These are phyloP conservation scores for Pipistrellus kuhlii DNA, from an alignment of 2,797 vertebrate genomes.

Conservation along the genomic window DNA sequence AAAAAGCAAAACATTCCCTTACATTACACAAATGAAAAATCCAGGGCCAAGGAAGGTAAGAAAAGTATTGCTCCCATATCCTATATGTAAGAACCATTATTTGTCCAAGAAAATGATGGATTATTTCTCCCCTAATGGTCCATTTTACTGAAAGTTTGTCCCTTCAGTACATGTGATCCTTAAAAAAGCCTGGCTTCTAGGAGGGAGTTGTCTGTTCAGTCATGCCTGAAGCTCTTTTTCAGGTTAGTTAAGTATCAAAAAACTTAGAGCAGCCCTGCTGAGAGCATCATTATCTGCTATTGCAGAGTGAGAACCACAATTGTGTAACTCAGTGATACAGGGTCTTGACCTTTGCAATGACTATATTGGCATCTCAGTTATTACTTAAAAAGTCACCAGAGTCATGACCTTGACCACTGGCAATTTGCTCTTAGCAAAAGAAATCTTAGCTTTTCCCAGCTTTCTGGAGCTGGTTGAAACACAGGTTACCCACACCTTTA, in stretches of 20 bases:
- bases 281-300: constrained; percentile 45
- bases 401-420: constrained; percentile 19
- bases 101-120: constrained; percentile 34
- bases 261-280: constrained; percentile 7
- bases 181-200: constrained; percentile 26
- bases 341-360: not conserved
- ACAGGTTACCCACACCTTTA: not conserved
- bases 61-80: not conserved
- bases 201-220: constrained; percentile 52
- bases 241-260: constrained; percentile 73
- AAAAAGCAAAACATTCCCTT: not conserved
- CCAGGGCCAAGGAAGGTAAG: not conserved
- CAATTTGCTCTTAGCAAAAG: constrained; percentile 43
- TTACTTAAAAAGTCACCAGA: not conserved
- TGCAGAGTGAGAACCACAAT: not conserved
- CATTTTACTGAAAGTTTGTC: constrained; percentile 64
- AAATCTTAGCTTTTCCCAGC: not conserved
- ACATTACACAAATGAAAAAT: constrained; percentile 57
- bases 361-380: constrained; percentile 34
- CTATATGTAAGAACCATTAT: constrained; percentile 4
- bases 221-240: constrained; percentile 72
- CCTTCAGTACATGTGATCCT: not conserved
- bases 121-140: constrained; percentile 56
- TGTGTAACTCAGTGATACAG: not conserved
- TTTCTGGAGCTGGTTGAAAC: constrained; percentile 37